Conservation (phyloP, 2,113 vertebrate species). For the Xyrauchen texanus region DNA sequence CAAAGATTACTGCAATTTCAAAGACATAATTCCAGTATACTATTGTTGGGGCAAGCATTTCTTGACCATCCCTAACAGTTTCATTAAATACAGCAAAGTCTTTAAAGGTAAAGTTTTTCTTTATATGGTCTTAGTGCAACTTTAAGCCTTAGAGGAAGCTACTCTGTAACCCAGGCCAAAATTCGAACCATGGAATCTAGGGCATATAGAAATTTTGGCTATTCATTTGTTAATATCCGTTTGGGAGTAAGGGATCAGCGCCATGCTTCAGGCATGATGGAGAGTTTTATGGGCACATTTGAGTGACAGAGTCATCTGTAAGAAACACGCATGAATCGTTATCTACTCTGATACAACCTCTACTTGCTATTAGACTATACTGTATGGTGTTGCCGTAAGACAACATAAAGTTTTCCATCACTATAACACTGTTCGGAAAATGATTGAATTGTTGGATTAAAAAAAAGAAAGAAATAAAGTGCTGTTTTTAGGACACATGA, state of each 20-base stretch:
- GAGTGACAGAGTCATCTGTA: constrained; percentile 8
- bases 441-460: background rate
- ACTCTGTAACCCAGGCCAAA: constrained; percentile 29
- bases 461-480: too few species aligned
- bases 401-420: background rate
- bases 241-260: constrained; percentile 24
- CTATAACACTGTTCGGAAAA: background rate
- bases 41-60: background rate
- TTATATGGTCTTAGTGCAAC: background rate
- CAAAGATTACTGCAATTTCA: background rate
- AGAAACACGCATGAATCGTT: constrained; percentile 27
- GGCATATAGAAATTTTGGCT: constrained; percentile 45
- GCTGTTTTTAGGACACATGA: too few species aligned
- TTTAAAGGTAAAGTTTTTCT: too few species aligned
- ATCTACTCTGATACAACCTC: background rate
- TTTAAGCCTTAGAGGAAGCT: constrained; percentile 38
- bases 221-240: constrained; percentile 47
- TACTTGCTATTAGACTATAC: background rate
- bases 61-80: background rate
- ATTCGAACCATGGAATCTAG: constrained; percentile 16
- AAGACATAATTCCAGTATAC: background rate
- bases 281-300: constrained; percentile 30
- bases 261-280: constrained; percentile 42
- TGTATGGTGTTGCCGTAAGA: background rate
- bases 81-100: too few species aligned